A percentile compares a stretch with the other conserved stretches of the same genome.
These are phyloP conservation scores for Desmodus rotundus DNA, from an alignment of 2,113 vertebrate genomes.

Conservation along the genomic window DNA sequence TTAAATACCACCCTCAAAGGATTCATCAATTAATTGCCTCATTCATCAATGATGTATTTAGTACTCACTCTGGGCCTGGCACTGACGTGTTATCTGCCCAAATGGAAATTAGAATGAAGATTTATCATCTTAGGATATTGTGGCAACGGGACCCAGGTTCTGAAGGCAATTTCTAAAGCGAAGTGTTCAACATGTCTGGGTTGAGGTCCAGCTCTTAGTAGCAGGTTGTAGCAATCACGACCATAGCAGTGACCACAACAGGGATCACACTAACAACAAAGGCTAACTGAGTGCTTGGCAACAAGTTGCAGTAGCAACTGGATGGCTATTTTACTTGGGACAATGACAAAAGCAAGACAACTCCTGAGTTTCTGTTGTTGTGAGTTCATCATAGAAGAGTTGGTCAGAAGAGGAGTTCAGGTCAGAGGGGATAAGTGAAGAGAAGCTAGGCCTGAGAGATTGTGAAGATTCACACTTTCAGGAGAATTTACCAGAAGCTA, in stretches of 20 bases:
- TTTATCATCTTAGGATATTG: background rate
- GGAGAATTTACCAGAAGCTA: background rate
- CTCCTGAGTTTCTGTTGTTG: background rate
- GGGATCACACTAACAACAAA: background rate
- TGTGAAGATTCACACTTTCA: background rate
- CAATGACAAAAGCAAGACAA: background rate
- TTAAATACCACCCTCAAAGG: slow-evolving; percentile 16
- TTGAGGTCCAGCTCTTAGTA: background rate
- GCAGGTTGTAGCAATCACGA: background rate
- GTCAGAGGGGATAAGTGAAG: background rate
- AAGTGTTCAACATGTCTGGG: background rate
- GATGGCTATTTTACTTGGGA: background rate
- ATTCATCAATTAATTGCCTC: background rate
- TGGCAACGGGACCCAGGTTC: background rate
- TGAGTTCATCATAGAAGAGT: background rate
- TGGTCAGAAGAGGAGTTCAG: background rate
- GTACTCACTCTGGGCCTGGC: background rate
- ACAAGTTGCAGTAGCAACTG: background rate
- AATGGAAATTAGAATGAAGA: background rate
- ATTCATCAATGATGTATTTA: background rate
- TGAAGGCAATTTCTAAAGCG: background rate
- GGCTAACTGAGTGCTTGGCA: background rate
- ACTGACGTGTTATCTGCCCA: background rate
- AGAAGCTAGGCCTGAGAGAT: background rate
- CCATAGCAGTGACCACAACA: background rate